Conservation (phyloP, 2,113 vertebrate species). For the Uria lomvia region DNA sequence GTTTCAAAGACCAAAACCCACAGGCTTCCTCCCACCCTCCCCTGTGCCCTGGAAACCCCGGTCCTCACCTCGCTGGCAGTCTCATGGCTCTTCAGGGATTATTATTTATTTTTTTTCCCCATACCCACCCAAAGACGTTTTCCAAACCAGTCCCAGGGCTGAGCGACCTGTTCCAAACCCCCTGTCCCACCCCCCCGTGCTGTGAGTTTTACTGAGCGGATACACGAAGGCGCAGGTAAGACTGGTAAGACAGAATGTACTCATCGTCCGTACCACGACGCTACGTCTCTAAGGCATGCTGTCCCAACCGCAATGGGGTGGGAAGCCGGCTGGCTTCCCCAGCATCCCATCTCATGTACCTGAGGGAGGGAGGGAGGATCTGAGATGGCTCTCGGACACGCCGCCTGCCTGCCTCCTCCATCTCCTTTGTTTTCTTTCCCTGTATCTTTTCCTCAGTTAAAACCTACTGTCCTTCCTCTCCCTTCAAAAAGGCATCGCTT, state of each 20-base stretch:
- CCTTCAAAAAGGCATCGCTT: accelerated
- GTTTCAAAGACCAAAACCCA: conserved; percentile 55
- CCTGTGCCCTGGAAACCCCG: neutral
- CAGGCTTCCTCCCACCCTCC: neutral
- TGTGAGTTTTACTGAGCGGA: conserved; percentile 13
- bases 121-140: neutral
- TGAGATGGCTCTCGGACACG: neutral
- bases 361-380: neutral
- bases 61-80: neutral
- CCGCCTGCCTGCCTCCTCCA: neutral
- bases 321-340: neutral
- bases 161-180: neutral
- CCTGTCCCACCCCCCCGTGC: neutral
- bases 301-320: neutral
- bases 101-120: neutral
- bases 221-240: neutral
- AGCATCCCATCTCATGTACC: neutral
- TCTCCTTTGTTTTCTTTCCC: neutral
- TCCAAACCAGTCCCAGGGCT: neutral
- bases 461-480: neutral
- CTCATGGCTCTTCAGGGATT: neutral
- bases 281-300: conserved; percentile 8
- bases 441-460: neutral
- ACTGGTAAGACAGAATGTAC: neutral
- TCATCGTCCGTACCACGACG: neutral